Percentiles rank a stretch among this genome's conserved stretches.
phyloP scores from a whole-genome alignment of 1,140 invertebrate species.

The Bombus confusus region DNA sequence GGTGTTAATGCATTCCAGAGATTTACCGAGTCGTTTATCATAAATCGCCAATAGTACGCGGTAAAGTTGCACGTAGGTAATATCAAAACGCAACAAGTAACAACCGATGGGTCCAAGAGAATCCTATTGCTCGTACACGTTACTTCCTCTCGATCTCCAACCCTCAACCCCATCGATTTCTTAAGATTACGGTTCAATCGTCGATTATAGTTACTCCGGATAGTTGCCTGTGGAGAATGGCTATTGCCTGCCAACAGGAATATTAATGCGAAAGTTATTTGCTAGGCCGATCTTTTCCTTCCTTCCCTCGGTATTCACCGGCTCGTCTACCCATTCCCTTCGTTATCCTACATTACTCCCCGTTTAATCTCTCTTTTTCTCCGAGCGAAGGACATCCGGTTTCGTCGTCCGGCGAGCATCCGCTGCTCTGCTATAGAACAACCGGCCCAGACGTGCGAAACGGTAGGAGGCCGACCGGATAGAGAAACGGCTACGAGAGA shows the following conservation, averaged over 20 bases:
- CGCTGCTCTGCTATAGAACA: constrained; percentile 32
- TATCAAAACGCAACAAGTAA: constrained; percentile 13
- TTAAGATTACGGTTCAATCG: constrained; percentile 65
- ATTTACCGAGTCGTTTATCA: constrained; percentile 63
- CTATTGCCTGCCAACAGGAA: constrained; percentile 73
- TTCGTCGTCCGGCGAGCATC: constrained; percentile 62
- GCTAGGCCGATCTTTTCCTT: constrained; percentile 34
- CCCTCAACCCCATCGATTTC: constrained; percentile 30
- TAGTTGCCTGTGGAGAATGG: constrained; percentile 67
- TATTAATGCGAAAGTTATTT: constrained; percentile 77
- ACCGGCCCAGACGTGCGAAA: constrained; percentile 37
- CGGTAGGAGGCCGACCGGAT: constrained; percentile 43
- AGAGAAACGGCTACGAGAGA: constrained; percentile 45
- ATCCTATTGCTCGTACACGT: not conserved
- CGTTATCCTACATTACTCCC: constrained; percentile 42
- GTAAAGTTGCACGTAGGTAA: constrained; percentile 28
- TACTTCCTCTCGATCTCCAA: not conserved
- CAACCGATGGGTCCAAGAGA: constrained; percentile 2
- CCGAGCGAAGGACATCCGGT: constrained; percentile 74
- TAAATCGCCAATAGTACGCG: constrained; percentile 19
- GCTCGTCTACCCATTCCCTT: not conserved
- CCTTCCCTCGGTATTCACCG: constrained; percentile 35
- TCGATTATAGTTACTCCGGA: constrained; percentile 65
- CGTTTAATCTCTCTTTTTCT: constrained; percentile 54
- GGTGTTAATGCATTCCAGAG: constrained; percentile 60